These are phyloP conservation scores for Mimas tiliae DNA, from an alignment of 2,888 invertebrate genomes.

Conservation along the genomic window DNA sequence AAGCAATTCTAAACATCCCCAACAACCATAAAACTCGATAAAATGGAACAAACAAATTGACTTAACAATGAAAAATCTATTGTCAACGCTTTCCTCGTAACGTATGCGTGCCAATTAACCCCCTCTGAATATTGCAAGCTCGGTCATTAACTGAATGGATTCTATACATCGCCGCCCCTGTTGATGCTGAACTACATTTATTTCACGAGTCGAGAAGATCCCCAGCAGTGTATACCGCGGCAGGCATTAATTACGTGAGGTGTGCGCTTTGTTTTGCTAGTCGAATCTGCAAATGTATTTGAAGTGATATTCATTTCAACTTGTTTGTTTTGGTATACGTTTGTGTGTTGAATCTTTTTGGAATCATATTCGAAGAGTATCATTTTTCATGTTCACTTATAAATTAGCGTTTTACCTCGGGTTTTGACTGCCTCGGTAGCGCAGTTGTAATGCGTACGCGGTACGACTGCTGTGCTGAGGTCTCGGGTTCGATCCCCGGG, in stretches of 20 bases:
- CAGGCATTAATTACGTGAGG: slow-evolving; percentile 12
- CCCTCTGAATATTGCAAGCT: slow-evolving; percentile 52
- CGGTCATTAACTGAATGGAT: slow-evolving; percentile 61
- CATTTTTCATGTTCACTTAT: too few species aligned
- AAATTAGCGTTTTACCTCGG: too few species aligned
- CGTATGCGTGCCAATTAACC: slow-evolving; percentile 45
- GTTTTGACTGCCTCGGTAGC: too few species aligned
- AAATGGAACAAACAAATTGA: background rate
- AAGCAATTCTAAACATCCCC: background rate
- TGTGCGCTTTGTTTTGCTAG: slow-evolving; percentile 13
- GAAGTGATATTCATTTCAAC: slow-evolving; percentile 13
- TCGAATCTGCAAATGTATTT: slow-evolving; percentile 17
- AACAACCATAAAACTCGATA: background rate
- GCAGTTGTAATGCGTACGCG: too few species aligned
- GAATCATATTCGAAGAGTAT: background rate
- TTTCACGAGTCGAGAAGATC: slow-evolving; percentile 14
- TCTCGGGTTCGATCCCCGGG: too few species aligned
- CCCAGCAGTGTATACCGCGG: slow-evolving; percentile 17
- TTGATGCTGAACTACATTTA: slow-evolving; percentile 17
- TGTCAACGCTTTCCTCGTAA: slow-evolving; percentile 13
- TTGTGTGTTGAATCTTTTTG: slow-evolving; percentile 3
- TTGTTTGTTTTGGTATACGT: slow-evolving; percentile 2
- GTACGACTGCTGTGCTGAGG: too few species aligned
- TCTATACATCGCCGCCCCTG: slow-evolving; percentile 61
- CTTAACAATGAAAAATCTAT: slow-evolving; percentile 4